Percentiles rank a stretch among this genome's conserved stretches.
Evolutionary conservation across 2,113 vertebrate genomes (phyloP).

Genomic region (Aplodontia rufa): DNA sequence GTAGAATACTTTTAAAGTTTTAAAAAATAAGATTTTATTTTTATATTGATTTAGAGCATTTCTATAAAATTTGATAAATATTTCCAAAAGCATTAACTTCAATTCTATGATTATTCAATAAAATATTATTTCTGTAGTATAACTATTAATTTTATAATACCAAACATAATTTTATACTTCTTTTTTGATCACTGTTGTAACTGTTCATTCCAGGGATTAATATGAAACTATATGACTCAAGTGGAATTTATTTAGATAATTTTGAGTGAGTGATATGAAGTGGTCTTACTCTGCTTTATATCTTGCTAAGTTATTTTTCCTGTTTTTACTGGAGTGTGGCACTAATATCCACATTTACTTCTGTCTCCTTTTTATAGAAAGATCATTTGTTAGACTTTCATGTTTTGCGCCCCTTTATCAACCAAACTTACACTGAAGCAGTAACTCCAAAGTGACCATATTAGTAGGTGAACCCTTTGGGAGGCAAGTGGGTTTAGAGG

Average conservation of each 20-base stretch:
- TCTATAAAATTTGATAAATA: not conserved
- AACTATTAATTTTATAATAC: not conserved
- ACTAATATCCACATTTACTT: not conserved
- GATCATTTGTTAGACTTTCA: not conserved
- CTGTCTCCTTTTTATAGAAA: not conserved
- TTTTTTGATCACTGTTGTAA: not conserved
- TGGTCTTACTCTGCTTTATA: not conserved
- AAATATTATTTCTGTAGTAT: not conserved
- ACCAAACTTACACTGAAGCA: not conserved
- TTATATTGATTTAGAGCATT: not conserved
- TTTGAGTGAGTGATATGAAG: not conserved
- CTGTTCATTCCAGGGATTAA: not conserved
- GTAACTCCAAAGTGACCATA: not conserved
- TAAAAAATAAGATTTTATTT: not conserved
- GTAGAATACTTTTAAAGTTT: not conserved
- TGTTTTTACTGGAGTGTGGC: not conserved
- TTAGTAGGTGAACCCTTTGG: not conserved
- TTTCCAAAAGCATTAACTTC: not conserved
- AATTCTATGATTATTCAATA: not conserved
- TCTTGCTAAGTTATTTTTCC: not conserved
- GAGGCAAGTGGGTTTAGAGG: not conserved
- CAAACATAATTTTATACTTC: not conserved
- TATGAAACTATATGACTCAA: not conserved
- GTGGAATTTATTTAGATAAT: not conserved
- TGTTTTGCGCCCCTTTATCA: not conserved